These are phyloP conservation scores for Masnerella sp. DNA, from an alignment of 2,888 invertebrate species.

Conservation along the genomic window DNA sequence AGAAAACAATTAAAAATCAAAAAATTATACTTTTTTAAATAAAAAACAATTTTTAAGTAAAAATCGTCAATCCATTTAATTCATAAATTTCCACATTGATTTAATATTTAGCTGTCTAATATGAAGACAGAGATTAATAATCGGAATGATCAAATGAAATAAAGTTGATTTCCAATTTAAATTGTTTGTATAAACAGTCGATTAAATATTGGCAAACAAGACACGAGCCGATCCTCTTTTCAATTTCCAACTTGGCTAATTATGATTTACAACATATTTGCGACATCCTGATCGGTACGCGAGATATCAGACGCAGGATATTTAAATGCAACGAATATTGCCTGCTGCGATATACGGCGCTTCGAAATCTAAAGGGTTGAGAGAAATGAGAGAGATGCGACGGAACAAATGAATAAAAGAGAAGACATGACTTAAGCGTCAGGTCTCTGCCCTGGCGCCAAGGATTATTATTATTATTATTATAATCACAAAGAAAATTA, in stretches of 20 bases:
- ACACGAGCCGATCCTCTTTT: conserved; percentile 64
- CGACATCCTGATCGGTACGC: conserved; percentile 74
- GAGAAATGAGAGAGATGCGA: conserved; percentile 46
- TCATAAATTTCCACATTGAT: no score
- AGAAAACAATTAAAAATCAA: no score
- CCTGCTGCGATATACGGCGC: conserved; percentile 70
- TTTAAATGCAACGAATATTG: conserved; percentile 75
- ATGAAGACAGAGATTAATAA: no score
- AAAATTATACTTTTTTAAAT: no score
- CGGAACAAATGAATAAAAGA: conserved; percentile 48
- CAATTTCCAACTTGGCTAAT: conserved; percentile 73
- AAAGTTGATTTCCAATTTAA: no score
- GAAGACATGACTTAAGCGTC: conserved; percentile 35
- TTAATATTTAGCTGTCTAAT: no score
- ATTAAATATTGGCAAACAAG: conserved; percentile 28
- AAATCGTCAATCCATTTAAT: no score
- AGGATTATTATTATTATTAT: conserved; percentile 34
- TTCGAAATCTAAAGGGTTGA: conserved; percentile 59
- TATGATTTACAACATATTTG: conserved; percentile 75
- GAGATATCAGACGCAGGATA: conserved; percentile 72
- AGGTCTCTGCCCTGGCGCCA: conserved; percentile 28
- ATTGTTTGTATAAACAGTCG: conserved; percentile 11
- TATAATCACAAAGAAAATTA: conserved; percentile 15
- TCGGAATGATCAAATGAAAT: no score
- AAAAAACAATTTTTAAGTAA: no score